Percentiles rank a stretch among this genome's conserved stretches.
Evolutionary conservation across 2,888 invertebrate species (phyloP).

Genomic region (Diaphora mendica): DNA sequence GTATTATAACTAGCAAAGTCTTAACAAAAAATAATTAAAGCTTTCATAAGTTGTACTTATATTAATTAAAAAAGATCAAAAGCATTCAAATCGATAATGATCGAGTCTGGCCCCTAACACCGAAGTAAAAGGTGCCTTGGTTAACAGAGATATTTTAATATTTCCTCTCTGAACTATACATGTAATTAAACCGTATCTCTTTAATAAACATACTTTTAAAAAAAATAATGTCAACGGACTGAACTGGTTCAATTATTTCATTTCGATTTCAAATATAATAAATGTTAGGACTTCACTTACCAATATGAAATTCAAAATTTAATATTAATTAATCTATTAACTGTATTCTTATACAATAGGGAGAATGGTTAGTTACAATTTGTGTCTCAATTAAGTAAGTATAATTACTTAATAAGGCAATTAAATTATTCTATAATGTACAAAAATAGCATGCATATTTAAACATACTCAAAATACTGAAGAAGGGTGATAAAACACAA

Average conservation of each 20-base stretch:
- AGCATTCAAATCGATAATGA: neutral
- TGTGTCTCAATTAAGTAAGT: neutral
- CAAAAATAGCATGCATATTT: neutral
- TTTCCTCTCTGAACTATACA: too few relatives aligned
- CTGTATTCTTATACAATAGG: conserved; percentile 2
- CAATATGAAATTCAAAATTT: conserved; percentile 26
- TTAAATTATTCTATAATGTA: neutral
- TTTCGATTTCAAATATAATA: conserved; percentile 18
- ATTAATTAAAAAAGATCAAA: conserved; percentile 20
- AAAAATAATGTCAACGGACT: neutral
- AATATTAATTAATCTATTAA: conserved; percentile 30
- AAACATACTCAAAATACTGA: neutral
- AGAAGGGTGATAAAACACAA: conserved; percentile 1
- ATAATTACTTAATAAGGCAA: neutral
- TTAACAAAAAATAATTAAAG: neutral
- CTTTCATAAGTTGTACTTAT: neutral
- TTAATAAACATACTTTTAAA: neutral
- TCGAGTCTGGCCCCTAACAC: neutral
- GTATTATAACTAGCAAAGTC: neutral
- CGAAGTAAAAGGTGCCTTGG: neutral
- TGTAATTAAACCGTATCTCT: conserved; percentile 9
- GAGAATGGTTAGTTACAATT: neutral
- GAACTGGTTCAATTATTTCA: neutral
- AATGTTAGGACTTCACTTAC: conserved; percentile 21
- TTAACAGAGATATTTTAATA: neutral